Conservation (phyloP, 2,113 vertebrate genomes). For the Eclectus roratus region DNA sequence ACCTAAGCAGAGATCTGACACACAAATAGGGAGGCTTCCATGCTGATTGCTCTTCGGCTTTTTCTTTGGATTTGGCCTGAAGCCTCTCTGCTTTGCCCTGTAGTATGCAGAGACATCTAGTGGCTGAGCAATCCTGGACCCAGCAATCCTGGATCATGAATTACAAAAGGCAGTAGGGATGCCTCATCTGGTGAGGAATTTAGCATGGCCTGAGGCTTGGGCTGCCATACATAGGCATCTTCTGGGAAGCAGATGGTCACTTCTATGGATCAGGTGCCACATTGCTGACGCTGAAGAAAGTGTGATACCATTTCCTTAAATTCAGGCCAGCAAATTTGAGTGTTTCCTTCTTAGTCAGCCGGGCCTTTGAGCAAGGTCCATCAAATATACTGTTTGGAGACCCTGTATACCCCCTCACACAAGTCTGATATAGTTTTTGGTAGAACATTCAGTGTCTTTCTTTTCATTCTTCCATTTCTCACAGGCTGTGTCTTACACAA, state of each 20-base stretch:
- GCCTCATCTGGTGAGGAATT: not conserved
- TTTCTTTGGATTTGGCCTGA: not conserved
- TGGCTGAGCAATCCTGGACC: conserved; percentile 18
- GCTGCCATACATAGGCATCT: accelerated
- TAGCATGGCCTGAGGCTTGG: not conserved
- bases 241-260: not conserved
- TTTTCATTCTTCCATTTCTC: not conserved
- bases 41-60: not conserved
- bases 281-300: not conserved
- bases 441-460: not conserved
- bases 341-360: not conserved
- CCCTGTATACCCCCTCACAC: not conserved
- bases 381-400: not conserved
- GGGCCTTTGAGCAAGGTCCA: not conserved
- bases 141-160: not conserved
- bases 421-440: not conserved
- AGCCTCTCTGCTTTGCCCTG: not conserved
- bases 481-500: not conserved
- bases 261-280: not conserved
- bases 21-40: not conserved
- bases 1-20: not conserved
- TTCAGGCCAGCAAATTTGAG: not conserved
- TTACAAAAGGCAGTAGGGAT: not conserved
- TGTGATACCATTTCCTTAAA: not conserved
- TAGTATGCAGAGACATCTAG: conserved; percentile 54